Conservation (phyloP, 2,113 vertebrate genomes). For the Polypterus senegalus region DNA sequence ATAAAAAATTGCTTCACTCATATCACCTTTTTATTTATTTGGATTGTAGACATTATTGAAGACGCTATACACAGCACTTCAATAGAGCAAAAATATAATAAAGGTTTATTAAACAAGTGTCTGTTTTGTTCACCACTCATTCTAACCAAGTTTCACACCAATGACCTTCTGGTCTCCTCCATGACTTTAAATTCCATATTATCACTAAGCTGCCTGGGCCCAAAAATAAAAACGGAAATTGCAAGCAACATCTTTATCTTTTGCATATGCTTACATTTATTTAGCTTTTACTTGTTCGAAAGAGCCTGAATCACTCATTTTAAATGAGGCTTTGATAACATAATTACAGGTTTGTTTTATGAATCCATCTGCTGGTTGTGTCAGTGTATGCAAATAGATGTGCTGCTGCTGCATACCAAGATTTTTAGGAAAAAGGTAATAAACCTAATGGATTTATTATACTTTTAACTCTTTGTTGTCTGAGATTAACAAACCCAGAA, state of each 20-base stretch:
- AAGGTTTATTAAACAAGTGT: too few species aligned
- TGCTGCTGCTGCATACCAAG: neutral
- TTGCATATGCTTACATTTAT: neutral
- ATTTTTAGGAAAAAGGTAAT: neutral
- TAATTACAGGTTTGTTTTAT: conserved; percentile 3
- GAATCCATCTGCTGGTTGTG: conserved; percentile 4
- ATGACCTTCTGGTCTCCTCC: neutral
- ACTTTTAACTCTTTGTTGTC: neutral
- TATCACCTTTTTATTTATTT: too few species aligned
- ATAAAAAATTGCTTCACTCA: too few species aligned
- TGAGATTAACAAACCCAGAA: too few species aligned
- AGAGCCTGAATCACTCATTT: conserved; percentile 3
- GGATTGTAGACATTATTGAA: too few species aligned
- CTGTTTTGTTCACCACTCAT: neutral
- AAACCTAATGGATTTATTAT: neutral
- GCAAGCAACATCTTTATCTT: neutral
- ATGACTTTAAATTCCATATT: neutral
- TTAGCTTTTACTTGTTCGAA: conserved; percentile 1
- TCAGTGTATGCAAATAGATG: neutral
- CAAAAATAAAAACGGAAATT: neutral
- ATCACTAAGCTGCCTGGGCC: neutral
- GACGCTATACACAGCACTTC: too few species aligned
- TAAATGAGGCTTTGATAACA: conserved; percentile 8
- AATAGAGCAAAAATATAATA: too few species aligned
- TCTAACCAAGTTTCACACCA: neutral